Base-by-base conservation (phyloP, 2,113 vertebrate genomes). In the Agelaius phoeniceus region DNA sequence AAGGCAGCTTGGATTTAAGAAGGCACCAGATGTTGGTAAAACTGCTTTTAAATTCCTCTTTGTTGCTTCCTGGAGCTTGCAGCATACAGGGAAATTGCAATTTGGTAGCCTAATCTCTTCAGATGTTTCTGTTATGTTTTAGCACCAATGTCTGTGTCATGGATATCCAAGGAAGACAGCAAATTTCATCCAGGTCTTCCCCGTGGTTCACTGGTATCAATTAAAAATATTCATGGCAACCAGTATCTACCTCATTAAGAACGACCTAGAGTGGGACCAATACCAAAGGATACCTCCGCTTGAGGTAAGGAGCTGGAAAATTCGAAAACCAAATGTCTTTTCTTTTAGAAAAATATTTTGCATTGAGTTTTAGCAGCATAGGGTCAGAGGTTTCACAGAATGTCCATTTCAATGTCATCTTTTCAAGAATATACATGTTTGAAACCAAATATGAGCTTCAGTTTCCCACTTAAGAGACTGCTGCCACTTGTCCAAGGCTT, bases 21-120 rank as follows among this genome's bases (percentile, higher is more conserved):
- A 90, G 95, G 73, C 92, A 94, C 68, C 94, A 97, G 96, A 96
- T 95, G 95, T 89, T 95, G 79, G 67, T 62, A 71, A 84, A 96
- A 95, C 75, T 84, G 79, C 39, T 80, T 95, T 95, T 80, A 90
- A 93, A 92, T n/a, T 86, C 59, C 24, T 82, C 71, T 92, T 95
- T 93, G 63, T 69, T 83, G 28, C 39, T 92, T 95, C 23, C 28
- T 18, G 26, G 46, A 54, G 20, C 71, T 87, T 80, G 57, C 41
- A 80, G 15, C 44, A 52, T 19, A 22, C 35, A 76, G 37, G 82
- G 49, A 62, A 94, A 83, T 69, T 37, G 23, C 59, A 51, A 80
- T 55, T 79, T 54, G 55, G 72, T 92, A 93, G 76, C 72, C n/a
- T 88, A 67, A 92, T 90, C 51, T 69, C 55, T 86, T 88, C 79